Evolutionary conservation across 2,888 invertebrate species (phyloP), one percentile per base, ranked within the genome.

Genomic region (Chrysolina oricalcia): DNA sequence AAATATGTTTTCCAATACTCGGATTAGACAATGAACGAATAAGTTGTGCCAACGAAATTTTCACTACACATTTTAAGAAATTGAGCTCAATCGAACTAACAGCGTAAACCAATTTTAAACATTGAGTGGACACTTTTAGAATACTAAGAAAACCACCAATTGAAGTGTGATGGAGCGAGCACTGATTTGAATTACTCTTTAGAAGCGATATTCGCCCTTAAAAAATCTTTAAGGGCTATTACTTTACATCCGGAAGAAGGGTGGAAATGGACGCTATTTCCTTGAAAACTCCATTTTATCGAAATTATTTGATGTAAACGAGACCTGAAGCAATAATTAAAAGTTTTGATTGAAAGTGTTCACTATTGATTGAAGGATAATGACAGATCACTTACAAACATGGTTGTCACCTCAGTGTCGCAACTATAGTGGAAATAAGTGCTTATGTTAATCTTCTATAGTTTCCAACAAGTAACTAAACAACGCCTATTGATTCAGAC

Each of bases 91-190:
- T 27, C 27, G 27, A 27, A 3, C 27, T 5, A 27, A 27, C 5
- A 2, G 5, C 5, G 2, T 27, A 2, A 5, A 5, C 2, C 2
- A 27, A 27, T 27, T 27, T 5, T 5, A 5, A 53, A 17, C 19
- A 53, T 53, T 53, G 13, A 27, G 21, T 46, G 43, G 19, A 43
- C 11, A 63, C 4, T 43, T 35, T 17, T 8, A 72, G 65, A 41
- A 63, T 68, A 21, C 64, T 21, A 64, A 53, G 72, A 69, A 73
- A 70, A 69, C 50, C 72, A 35, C 23, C 72, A 72, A 73, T 73
- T 67, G 70, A 67, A 71, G 74, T 74, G 77, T 75, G 70, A 79
- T 77, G 75, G 67, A 70, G 72, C 67, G 77, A 78, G 73, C 65
- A 73, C 53, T 69, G 76, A 79, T 77, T 78, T 73, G 74, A 79